Evolutionary conservation across 2,797 vertebrate genomes (phyloP).

Genomic region (Gymnothorax reevesii): DNA sequence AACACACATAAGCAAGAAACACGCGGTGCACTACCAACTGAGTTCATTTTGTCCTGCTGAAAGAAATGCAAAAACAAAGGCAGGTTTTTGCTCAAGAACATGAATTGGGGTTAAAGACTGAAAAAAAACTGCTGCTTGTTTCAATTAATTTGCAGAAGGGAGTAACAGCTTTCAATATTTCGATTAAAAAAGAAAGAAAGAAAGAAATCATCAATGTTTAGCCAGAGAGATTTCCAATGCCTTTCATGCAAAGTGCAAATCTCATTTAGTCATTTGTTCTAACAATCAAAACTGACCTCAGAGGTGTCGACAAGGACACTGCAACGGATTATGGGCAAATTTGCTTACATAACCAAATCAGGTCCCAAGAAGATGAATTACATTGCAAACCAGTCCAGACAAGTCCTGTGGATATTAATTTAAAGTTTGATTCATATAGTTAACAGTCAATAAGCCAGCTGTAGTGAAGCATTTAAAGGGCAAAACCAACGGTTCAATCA

Average conservation of each 20-base stretch:
- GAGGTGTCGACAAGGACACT: slow-evolving; percentile 78
- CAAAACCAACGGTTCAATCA: neutral
- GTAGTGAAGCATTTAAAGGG: slow-evolving; percentile 60
- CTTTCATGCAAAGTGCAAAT: slow-evolving; percentile 52
- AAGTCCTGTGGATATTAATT: slow-evolving; percentile 81
- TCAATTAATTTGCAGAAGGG: too few species aligned
- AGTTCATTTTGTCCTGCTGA: too few species aligned
- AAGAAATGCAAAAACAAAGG: too few species aligned
- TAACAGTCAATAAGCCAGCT: slow-evolving; percentile 64
- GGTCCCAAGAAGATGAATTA: slow-evolving; percentile 79
- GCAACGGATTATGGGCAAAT: slow-evolving; percentile 82
- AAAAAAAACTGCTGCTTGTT: too few species aligned
- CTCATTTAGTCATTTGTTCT: slow-evolving; percentile 63
- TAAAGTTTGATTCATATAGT: slow-evolving; percentile 79
- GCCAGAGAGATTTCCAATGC: slow-evolving; percentile 49
- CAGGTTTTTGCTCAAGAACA: too few species aligned
- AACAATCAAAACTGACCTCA: slow-evolving; percentile 77
- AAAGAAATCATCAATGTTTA: slow-evolving; percentile 44
- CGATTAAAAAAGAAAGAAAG: too few species aligned
- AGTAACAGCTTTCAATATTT: too few species aligned
- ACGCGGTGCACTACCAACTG: too few species aligned
- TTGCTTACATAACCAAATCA: slow-evolving; percentile 81
- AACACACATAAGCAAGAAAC: too few species aligned
- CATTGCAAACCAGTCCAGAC: slow-evolving; percentile 73
- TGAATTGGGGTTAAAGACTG: too few species aligned